phyloP scores from a whole-genome alignment of 2,113 vertebrate species.

The Thalassoma bifasciatum region DNA sequence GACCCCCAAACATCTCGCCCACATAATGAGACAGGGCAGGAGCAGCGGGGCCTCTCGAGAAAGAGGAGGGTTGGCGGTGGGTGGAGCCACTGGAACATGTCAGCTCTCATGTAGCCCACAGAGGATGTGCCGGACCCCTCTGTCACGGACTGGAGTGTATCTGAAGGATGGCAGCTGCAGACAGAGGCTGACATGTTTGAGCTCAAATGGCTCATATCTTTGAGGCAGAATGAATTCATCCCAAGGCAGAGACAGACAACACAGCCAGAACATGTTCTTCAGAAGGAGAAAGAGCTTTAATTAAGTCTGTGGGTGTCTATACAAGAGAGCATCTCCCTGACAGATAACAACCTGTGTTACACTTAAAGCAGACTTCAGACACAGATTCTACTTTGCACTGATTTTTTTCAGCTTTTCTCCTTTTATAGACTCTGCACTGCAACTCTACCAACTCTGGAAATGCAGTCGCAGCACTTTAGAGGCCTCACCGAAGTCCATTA shows the following conservation, averaged over 20 bases:
- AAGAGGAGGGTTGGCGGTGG: conserved; percentile 25
- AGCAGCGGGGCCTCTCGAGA: conserved; percentile 54
- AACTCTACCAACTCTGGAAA: conserved; percentile 60
- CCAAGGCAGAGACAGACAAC: conserved; percentile 56
- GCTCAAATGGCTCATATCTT: conserved; percentile 62
- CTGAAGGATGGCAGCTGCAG: conserved; percentile 70
- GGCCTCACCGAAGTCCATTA: conserved; percentile 67
- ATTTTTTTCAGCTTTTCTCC: conserved; percentile 46
- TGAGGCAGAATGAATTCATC: conserved; percentile 69
- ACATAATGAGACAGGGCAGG: conserved; percentile 81
- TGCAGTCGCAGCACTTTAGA: conserved; percentile 67
- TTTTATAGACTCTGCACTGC: conserved; percentile 53
- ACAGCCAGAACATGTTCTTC: conserved; percentile 54
- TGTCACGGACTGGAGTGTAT: conserved; percentile 66
- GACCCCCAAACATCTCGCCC: conserved; percentile 78
- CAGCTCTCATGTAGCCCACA: conserved; percentile 58
- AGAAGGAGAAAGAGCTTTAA: conserved; percentile 68
- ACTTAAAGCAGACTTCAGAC: conserved; percentile 67
- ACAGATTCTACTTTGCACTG: conserved; percentile 46
- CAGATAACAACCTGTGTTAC: conserved; percentile 61
- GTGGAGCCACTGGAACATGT: conserved; percentile 62
- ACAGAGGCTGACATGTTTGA: conserved; percentile 49
- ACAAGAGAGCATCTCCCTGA: conserved; percentile 40
- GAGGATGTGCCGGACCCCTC: conserved; percentile 58
- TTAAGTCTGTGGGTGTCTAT: conserved; percentile 61